Conservation (phyloP, 2,888 invertebrate species). For the Drosophila borborema region DNA sequence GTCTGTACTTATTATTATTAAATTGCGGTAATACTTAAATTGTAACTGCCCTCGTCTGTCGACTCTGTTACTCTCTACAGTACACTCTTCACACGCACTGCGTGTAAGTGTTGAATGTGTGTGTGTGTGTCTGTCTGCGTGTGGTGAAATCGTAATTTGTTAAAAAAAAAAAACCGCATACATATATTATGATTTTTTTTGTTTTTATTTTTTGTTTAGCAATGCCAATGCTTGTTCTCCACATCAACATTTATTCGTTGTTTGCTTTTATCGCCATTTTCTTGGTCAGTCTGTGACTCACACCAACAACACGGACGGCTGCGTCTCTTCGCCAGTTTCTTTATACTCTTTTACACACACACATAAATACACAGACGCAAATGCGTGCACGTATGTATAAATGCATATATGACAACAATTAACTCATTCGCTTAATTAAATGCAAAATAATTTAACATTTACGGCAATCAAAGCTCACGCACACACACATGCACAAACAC, state of each 20-base stretch:
- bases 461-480: constrained; percentile 56
- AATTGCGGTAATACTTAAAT: constrained; percentile 31
- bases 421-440: constrained; percentile 72
- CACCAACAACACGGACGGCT: constrained; percentile 40
- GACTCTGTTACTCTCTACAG: constrained; percentile 4
- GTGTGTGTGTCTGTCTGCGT: constrained; percentile 18
- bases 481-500: constrained; percentile 27
- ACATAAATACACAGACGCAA: constrained; percentile 18
- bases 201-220: constrained; percentile 35
- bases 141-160: constrained; percentile 69
- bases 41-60: constrained; percentile 22
- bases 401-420: constrained; percentile 50
- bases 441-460: constrained; percentile 69
- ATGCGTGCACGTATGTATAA: constrained; percentile 25
- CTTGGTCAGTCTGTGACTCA: constrained; percentile 61
- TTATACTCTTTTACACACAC: constrained; percentile 21
- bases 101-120: constrained; percentile 7
- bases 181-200: constrained; percentile 27
- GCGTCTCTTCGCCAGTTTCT: constrained; percentile 30
- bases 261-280: constrained; percentile 73
- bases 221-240: constrained; percentile 50
- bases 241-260: constrained; percentile 59
- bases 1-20: constrained; percentile 34
- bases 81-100: constrained; percentile 41
- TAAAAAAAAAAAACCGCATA: constrained; percentile 20